Evolutionary conservation across 2,888 invertebrate genomes (phyloP).

Genomic region (Hypomecis punctinalis): DNA sequence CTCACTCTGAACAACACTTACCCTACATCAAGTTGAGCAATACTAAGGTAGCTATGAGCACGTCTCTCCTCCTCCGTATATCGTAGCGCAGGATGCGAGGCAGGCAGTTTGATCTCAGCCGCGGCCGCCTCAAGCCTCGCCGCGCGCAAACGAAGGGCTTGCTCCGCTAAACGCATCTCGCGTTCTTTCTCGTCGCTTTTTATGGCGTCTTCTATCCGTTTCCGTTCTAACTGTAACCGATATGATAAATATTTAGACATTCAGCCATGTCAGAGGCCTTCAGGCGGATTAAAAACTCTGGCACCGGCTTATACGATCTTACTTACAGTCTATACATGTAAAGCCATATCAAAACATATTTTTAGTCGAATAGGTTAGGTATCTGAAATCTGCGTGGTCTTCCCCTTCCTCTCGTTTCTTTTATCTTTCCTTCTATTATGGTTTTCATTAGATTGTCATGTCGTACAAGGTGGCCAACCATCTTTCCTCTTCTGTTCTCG

Average conservation of each 20-base stretch:
- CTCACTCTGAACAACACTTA: conserved; percentile 1
- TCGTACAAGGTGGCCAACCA: too few species aligned
- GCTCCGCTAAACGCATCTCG: conserved; percentile 56
- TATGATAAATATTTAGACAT: neutral
- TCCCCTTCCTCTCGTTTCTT: too few species aligned
- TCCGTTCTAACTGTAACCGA: conserved; percentile 66
- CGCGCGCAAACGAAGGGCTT: conserved; percentile 62
- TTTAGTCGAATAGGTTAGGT: too few species aligned
- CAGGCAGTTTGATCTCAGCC: conserved; percentile 62
- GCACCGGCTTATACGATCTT: too few species aligned
- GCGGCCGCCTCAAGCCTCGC: conserved; percentile 65
- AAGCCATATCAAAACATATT: too few species aligned
- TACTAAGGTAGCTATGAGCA: conserved; percentile 58
- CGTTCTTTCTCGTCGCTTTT: conserved; percentile 57
- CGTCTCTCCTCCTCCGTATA: conserved; percentile 58
- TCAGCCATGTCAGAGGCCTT: too few species aligned
- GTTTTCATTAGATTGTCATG: too few species aligned
- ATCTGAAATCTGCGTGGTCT: too few species aligned
- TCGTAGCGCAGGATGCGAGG: conserved; percentile 59
- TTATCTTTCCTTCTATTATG: too few species aligned
- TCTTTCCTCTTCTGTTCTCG: too few species aligned
- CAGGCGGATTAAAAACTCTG: too few species aligned
- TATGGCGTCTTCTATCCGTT: conserved; percentile 65
- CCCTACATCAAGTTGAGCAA: conserved; percentile 11
- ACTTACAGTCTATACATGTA: too few species aligned